Conservation (phyloP, 2,113 vertebrate genomes). For the Nothobranchius kuhntae region DNA sequence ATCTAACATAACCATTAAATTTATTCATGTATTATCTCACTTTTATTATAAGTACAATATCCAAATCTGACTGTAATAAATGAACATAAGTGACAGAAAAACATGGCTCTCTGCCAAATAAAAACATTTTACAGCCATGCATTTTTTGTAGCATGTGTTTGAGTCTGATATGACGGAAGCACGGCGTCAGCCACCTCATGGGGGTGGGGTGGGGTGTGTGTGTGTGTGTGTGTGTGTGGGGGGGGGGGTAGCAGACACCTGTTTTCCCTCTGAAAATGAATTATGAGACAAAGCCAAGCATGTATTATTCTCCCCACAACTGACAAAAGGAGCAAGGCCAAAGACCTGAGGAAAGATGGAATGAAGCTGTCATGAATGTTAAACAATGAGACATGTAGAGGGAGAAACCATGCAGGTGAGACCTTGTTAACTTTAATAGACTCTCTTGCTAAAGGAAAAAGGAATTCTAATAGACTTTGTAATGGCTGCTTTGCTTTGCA, state of each 20-base stretch:
- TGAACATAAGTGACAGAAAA: not conserved
- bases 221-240: no score
- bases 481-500: constrained; percentile 33
- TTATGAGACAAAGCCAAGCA: constrained; percentile 56
- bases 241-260: no score
- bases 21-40: no score
- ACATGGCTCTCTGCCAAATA: not conserved
- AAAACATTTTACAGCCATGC: constrained; percentile 1
- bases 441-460: constrained; percentile 36
- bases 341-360: constrained; percentile 49
- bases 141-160: not conserved
- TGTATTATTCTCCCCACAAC: constrained; percentile 32
- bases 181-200: constrained; percentile 44
- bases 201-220: constrained; percentile 24
- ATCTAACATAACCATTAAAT: no score
- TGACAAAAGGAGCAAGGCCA: constrained; percentile 46
- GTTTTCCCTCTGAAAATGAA: constrained; percentile 63
- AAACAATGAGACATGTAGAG: constrained; percentile 37
- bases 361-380: constrained; percentile 27
- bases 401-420: constrained; percentile 56
- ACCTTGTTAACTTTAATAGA: constrained; percentile 69
- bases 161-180: constrained; percentile 25
- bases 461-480: constrained; percentile 46
- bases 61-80: not conserved
- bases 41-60: constrained; percentile 48